Conservation (phyloP, 2,113 vertebrate genomes). For the Polypterus bichir region DNA sequence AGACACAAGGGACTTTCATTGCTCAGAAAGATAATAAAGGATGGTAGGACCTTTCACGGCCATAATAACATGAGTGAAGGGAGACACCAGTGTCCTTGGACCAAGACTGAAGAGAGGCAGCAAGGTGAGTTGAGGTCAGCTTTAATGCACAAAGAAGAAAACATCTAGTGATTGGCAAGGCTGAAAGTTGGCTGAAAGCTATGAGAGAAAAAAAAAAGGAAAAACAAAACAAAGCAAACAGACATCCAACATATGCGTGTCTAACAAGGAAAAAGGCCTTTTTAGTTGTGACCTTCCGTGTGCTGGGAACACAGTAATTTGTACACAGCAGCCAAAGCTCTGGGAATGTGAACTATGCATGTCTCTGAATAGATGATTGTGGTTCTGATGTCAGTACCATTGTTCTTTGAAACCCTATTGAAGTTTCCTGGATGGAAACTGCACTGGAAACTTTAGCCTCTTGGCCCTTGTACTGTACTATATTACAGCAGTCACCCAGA, state of each 20-base stretch:
- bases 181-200: neutral
- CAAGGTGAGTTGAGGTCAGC: too few relatives aligned
- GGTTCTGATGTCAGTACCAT: neutral
- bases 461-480: neutral
- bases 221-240: neutral
- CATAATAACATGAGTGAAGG: too few relatives aligned
- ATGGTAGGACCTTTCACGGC: too few relatives aligned
- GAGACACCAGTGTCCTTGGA: too few relatives aligned
- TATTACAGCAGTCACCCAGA: too few relatives aligned
- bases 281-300: neutral
- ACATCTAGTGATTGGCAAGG: too few relatives aligned
- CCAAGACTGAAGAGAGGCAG: too few relatives aligned
- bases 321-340: neutral
- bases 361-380: conserved; percentile 11
- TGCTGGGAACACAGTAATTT: neutral
- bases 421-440: neutral
- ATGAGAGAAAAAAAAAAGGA: neutral
- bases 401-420: neutral
- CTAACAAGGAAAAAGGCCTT: neutral
- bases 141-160: too few relatives aligned
- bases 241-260: too few relatives aligned
- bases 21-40: too few relatives aligned
- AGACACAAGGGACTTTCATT: too few relatives aligned
- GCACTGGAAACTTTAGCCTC: neutral
- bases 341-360: conserved; percentile 10